Evolutionary conservation across 2,888 invertebrate species (phyloP).

Genomic region (Thera britannica): DNA sequence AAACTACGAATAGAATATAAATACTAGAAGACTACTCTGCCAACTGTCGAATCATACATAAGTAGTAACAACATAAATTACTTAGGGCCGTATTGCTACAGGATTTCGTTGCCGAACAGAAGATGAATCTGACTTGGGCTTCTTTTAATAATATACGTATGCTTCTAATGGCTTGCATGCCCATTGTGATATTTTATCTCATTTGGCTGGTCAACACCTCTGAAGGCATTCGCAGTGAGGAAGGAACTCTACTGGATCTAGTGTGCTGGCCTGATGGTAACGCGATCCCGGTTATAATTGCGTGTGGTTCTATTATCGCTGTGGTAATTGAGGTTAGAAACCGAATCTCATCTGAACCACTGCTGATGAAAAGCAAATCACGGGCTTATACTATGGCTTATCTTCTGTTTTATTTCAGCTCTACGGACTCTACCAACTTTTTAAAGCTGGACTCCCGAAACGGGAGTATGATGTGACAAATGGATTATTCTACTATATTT

Average conservation of each 20-base stretch:
- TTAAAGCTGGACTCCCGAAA: slow-evolving; percentile 74
- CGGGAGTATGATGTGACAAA: slow-evolving; percentile 74
- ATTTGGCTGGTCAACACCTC: slow-evolving; percentile 79
- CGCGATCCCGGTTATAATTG: slow-evolving; percentile 76
- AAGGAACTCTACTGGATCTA: slow-evolving; percentile 73
- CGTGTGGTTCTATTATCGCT: slow-evolving; percentile 71
- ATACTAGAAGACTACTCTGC: too few relatives aligned
- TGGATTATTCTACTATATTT: slow-evolving; percentile 76
- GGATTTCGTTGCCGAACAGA: not conserved
- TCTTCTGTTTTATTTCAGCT: slow-evolving; percentile 50
- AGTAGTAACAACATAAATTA: too few relatives aligned
- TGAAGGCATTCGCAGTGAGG: slow-evolving; percentile 76
- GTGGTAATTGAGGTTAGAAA: slow-evolving; percentile 72
- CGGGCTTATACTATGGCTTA: not conserved
- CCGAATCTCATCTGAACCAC: not conserved
- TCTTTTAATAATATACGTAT: slow-evolving; percentile 78
- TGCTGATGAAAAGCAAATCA: too few relatives aligned
- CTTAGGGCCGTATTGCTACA: too few relatives aligned
- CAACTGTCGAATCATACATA: too few relatives aligned
- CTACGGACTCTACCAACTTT: slow-evolving; percentile 75
- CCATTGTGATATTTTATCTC: slow-evolving; percentile 75
- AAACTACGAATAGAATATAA: too few relatives aligned
- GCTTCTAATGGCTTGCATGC: slow-evolving; percentile 78
- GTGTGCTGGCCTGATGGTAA: slow-evolving; percentile 81
- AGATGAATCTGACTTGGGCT: slow-evolving; percentile 75